These are phyloP conservation scores for Parus major DNA, from an alignment of 2,113 vertebrate genomes.

Conservation along the genomic window DNA sequence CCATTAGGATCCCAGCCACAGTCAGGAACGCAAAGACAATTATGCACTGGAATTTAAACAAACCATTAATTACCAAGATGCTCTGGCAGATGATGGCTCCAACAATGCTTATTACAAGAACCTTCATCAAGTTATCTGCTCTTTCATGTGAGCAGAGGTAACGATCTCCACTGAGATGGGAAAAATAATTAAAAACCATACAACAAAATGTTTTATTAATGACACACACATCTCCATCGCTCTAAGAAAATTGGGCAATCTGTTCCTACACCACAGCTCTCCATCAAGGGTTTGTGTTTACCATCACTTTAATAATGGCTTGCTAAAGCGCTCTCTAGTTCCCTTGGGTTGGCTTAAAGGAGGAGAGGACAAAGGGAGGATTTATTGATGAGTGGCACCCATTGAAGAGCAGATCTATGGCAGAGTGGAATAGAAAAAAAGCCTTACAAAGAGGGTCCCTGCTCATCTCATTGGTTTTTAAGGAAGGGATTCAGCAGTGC, in stretches of 20 bases:
- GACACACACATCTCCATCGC: rapidly evolving
- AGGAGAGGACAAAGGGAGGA: background rate
- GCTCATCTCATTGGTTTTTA: background rate
- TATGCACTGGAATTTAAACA: conserved; percentile 19
- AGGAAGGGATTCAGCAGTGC: background rate
- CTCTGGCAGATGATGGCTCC: conserved; percentile 40
- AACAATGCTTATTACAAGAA: conserved; percentile 50
- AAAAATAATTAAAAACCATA: conserved; percentile 65
- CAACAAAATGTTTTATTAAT: conserved; percentile 67
- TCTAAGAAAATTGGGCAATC: conserved; percentile 23
- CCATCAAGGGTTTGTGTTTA: background rate
- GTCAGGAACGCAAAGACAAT: background rate
- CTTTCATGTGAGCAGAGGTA: conserved; percentile 34
- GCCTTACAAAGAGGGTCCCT: background rate
- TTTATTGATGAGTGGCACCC: background rate
- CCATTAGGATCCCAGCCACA: conserved; percentile 21
- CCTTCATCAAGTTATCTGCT: conserved; percentile 40
- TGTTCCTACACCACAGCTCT: background rate
- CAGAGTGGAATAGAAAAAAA: background rate
- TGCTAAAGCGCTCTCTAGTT: background rate
- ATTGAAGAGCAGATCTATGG: background rate
- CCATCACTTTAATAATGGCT: background rate
- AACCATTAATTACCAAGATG: conserved; percentile 57
- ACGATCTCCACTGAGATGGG: conserved; percentile 26
- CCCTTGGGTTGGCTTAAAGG: background rate